Base-by-base conservation (phyloP, 2,797 vertebrate species). In the Rhynchonycteris naso region DNA sequence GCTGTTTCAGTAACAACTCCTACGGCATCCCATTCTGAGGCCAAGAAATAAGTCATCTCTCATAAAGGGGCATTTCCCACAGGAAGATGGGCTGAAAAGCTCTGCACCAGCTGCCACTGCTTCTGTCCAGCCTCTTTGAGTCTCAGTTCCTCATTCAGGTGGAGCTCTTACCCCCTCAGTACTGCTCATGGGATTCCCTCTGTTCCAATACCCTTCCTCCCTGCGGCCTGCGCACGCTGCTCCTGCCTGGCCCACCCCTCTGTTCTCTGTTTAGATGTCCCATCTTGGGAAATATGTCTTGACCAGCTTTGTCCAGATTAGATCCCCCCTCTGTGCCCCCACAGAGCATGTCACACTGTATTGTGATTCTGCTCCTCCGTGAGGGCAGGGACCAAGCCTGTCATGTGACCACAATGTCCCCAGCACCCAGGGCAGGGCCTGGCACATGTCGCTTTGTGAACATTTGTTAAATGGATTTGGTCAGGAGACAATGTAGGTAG, bases 271-370 rank as follows among this genome's bases (percentile, higher is more conserved):
- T 38, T 26, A 54, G 43, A 65, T 0, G 0, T 24, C 50, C 26
- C 13, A 7, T 26, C 59, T 54, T 11, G 38, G 50, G 65, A 19
- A 88, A 88, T 35, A 21, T 0, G 21, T 21, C 68, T 33, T 22
- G 59, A 75, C 22, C 0, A 43, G 2, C 33, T 30, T 18, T 21
- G 15, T 81, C 71, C 69, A 54, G 47, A 52, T 18, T 8, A 1
- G 18, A 47, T 0, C 0, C 35, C 52, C 38, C 16, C 2, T 1
- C 1, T 21, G 30, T 10, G 26, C 54, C 26, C 24, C 43, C 21
- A 61, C 10, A 13, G 56, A 8, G 24, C 33, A 18, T 1, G 58
- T 35, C 61, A 30, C 71, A 8, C 21, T 26, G 38, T 18, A 6
- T 47, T 35, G 18, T 21, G 43, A 65, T 13, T 74, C 68, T 68